Evolutionary conservation across 2,888 invertebrate species (phyloP).

Genomic region (Eilema sororculum): DNA sequence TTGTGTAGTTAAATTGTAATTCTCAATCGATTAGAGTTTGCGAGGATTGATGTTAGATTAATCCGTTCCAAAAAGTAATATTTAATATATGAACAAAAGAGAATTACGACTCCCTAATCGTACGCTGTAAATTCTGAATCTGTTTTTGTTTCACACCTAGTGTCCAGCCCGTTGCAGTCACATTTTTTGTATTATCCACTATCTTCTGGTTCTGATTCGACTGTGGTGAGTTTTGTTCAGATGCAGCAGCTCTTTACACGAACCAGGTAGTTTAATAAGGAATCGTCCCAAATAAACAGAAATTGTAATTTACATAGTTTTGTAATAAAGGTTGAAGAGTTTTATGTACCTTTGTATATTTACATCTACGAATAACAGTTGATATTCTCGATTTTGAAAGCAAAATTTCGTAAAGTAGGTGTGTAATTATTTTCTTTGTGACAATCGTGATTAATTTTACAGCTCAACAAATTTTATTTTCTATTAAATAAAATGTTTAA

Average conservation of each 20-base stretch:
- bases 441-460: neutral
- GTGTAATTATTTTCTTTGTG: neutral
- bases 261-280: neutral
- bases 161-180: neutral
- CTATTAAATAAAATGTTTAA: neutral
- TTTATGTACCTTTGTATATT: conserved; percentile 4
- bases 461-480: neutral
- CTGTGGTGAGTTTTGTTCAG: neutral
- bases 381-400: neutral
- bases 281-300: neutral
- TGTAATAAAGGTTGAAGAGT: neutral
- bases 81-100: too few relatives aligned
- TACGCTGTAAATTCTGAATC: neutral
- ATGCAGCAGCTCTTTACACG: neutral
- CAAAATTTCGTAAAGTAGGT: too few relatives aligned
- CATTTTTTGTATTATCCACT: neutral
- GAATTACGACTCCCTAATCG: too few relatives aligned
- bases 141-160: neutral
- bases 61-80: too few relatives aligned
- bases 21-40: too few relatives aligned
- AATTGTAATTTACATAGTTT: neutral
- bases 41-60: too few relatives aligned
- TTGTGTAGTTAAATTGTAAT: too few relatives aligned
- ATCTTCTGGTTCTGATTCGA: neutral
- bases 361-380: neutral